Evolutionary conservation across 2,888 invertebrate species (phyloP).

Genomic region (Cantharis flavilabris): DNA sequence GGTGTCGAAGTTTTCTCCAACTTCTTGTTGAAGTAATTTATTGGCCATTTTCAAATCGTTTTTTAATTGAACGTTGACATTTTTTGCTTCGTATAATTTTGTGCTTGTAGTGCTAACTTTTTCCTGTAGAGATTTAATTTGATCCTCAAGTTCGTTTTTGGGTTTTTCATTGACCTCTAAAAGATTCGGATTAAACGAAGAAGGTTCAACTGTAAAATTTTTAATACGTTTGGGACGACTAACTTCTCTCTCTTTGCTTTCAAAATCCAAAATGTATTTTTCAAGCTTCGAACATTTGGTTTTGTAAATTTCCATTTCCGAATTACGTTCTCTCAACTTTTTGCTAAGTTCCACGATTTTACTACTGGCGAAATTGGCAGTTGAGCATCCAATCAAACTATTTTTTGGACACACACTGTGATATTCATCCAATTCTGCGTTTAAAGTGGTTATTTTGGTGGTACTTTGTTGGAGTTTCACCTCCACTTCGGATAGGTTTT

Average conservation of each 20-base stretch:
- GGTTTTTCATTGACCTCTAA: slow-evolving; percentile 26
- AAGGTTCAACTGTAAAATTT: background rate
- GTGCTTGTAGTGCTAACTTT: slow-evolving; percentile 63
- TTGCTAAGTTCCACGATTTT: slow-evolving; percentile 71
- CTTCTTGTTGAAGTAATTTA: slow-evolving; percentile 75
- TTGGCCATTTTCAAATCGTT: slow-evolving; percentile 74
- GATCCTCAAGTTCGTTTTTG: slow-evolving; percentile 55
- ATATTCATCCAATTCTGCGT: slow-evolving; percentile 59
- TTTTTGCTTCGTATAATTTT: slow-evolving; percentile 72
- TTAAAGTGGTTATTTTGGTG: slow-evolving; percentile 55
- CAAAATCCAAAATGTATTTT: slow-evolving; percentile 36
- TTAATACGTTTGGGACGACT: slow-evolving; percentile 21
- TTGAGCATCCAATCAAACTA: slow-evolving; percentile 54
- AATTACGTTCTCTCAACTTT: slow-evolving; percentile 66
- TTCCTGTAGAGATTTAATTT: slow-evolving; percentile 64
- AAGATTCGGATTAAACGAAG: slow-evolving; percentile 7
- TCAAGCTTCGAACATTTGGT: slow-evolving; percentile 63
- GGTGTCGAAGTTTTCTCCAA: slow-evolving; percentile 72
- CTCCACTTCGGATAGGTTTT: slow-evolving; percentile 59
- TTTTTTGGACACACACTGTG: slow-evolving; percentile 58
- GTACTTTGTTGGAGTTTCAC: slow-evolving; percentile 56
- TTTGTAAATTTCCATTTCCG: slow-evolving; percentile 65
- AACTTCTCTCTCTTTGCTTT: slow-evolving; percentile 13
- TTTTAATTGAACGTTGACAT: slow-evolving; percentile 69
- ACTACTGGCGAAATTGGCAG: slow-evolving; percentile 62